These are phyloP conservation scores for Choloepus didactylus DNA, from an alignment of 2,797 vertebrate species.

Conservation along the genomic window DNA sequence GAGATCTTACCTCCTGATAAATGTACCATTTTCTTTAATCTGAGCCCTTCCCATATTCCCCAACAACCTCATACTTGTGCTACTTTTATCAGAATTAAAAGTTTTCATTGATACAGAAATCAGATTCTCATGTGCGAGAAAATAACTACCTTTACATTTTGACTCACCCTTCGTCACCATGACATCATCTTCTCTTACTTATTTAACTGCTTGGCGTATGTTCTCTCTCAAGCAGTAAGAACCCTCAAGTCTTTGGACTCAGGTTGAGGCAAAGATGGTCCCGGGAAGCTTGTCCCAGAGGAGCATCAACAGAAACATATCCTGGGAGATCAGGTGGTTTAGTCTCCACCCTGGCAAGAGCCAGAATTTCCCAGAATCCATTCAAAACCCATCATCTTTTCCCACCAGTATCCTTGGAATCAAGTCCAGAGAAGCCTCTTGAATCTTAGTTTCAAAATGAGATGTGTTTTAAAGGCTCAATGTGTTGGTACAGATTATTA, in stretches of 20 bases:
- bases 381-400: not conserved
- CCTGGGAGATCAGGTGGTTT: not conserved
- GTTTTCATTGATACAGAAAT: not conserved
- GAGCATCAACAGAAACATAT: not conserved
- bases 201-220: not conserved
- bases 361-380: not conserved
- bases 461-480: not conserved
- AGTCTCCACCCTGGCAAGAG: not conserved
- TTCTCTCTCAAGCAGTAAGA: not conserved
- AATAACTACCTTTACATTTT: not conserved
- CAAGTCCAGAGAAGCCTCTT: not conserved
- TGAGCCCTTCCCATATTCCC: slow-evolving; percentile 14
- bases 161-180: not conserved
- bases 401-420: not conserved
- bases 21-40: not conserved
- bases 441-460: slow-evolving; percentile 28
- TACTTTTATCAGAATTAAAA: not conserved
- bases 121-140: not conserved
- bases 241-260: not conserved
- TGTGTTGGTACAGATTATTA: slow-evolving; percentile 3
- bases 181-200: not conserved
- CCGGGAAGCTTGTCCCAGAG: not conserved
- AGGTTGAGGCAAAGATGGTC: not conserved
- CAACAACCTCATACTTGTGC: not conserved
- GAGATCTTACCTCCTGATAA: not conserved